Percentiles rank a stretch among this genome's conserved stretches.
Conservation (phyloP, 2,888 invertebrate genomes). For the Apamea anceps region DNA sequence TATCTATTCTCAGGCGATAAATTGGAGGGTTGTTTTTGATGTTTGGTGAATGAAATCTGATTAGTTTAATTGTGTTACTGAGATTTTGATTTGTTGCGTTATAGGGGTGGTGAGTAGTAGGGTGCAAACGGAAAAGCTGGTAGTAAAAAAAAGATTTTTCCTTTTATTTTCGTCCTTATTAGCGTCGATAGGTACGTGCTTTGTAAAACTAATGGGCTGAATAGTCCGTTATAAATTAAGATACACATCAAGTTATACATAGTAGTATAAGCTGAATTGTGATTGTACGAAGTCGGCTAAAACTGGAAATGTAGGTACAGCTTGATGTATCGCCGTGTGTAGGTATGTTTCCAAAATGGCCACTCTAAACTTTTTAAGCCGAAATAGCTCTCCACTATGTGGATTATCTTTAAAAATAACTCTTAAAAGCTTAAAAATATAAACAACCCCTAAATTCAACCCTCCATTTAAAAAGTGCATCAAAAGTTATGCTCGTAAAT, state of each 20-base stretch:
- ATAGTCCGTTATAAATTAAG: background rate
- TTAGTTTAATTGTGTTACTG: slow-evolving; percentile 44
- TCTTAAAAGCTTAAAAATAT: slow-evolving; percentile 35
- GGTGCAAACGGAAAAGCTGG: background rate
- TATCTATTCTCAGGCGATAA: slow-evolving; percentile 53
- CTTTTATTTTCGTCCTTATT: background rate
- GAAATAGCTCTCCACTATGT: background rate
- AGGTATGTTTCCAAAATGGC: background rate
- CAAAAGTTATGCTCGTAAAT: slow-evolving; percentile 63
- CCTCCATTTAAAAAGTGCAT: slow-evolving; percentile 59
- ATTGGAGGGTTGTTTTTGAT: slow-evolving; percentile 56
- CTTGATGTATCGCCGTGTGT: background rate
- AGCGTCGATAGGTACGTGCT: background rate
- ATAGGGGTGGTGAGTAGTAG: background rate
- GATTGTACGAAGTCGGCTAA: background rate
- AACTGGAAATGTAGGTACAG: background rate
- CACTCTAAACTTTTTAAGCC: background rate
- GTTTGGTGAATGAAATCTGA: slow-evolving; percentile 37
- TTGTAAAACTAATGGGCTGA: background rate
- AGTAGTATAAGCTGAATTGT: background rate
- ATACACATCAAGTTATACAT: too few relatives aligned
- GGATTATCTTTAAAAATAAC: background rate
- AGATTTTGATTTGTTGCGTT: slow-evolving; percentile 24
- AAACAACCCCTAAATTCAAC: slow-evolving; percentile 27
- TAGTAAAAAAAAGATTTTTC: background rate